phyloP scores from a whole-genome alignment of 2,888 invertebrate species.

The Pyrrhia umbra region DNA sequence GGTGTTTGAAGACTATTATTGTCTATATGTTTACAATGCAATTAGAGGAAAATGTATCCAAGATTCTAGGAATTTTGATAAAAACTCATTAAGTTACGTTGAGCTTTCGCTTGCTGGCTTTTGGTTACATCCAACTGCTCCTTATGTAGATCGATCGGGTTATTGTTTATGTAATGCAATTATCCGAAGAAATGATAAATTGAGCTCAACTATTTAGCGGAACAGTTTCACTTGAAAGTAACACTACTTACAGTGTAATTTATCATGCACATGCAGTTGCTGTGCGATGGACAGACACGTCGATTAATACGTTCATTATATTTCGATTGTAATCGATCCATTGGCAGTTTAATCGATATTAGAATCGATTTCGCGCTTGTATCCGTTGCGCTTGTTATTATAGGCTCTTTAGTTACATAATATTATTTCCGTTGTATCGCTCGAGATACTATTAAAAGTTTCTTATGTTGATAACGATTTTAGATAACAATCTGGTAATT shows the following conservation, averaged over 20 bases:
- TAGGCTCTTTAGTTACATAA: conserved; percentile 45
- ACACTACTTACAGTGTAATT: conserved; percentile 19
- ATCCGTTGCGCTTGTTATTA: conserved; percentile 50
- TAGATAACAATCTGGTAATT: conserved; percentile 32
- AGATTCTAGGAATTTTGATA: conserved; percentile 16
- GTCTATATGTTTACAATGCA: not conserved
- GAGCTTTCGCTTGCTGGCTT: not conserved
- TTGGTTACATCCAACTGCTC: not conserved
- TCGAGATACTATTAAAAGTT: conserved; percentile 10
- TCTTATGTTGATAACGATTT: conserved; percentile 35
- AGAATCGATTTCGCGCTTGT: conserved; percentile 63
- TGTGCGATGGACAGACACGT: conserved; percentile 6
- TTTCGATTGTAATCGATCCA: conserved; percentile 49
- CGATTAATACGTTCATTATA: conserved; percentile 22
- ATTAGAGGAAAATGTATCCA: not conserved
- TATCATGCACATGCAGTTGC: conserved; percentile 27
- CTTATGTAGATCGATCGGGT: too few relatives aligned
- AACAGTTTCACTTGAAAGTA: conserved; percentile 12
- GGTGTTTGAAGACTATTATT: conserved; percentile 24
- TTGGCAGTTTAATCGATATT: conserved; percentile 68
- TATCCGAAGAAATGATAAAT: conserved; percentile 11
- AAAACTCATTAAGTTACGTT: not conserved
- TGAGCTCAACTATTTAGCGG: not conserved
- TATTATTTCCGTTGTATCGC: conserved; percentile 39
- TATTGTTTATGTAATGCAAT: conserved; percentile 4